Conservation (phyloP, 2,797 vertebrate species). For the Enoplosus armatus region DNA sequence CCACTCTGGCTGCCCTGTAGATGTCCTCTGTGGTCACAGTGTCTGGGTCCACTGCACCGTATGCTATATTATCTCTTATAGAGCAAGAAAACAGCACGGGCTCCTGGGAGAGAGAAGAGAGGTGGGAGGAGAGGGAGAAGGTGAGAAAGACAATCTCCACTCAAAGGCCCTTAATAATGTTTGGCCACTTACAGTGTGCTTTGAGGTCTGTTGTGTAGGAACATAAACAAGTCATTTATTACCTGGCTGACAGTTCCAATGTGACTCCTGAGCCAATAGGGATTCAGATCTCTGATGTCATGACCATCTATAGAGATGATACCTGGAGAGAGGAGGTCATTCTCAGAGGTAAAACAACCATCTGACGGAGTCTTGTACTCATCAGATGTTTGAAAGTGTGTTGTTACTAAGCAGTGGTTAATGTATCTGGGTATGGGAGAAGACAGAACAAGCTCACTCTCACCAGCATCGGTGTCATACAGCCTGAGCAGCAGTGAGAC, state of each 20-base stretch:
- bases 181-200: neutral
- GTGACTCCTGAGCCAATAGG: slow-evolving; percentile 92
- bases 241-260: slow-evolving; percentile 99
- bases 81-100: slow-evolving; percentile 97
- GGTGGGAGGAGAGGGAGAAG: neutral
- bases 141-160: neutral
- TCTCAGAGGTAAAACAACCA: neutral
- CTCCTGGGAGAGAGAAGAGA: slow-evolving; percentile 83
- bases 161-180: neutral
- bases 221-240: slow-evolving; percentile 4
- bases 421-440: neutral
- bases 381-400: neutral
- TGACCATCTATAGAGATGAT: slow-evolving; percentile 89
- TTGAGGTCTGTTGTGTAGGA: neutral
- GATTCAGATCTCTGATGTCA: slow-evolving; percentile 92
- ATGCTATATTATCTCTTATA: slow-evolving; percentile 96
- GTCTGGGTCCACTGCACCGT: slow-evolving; percentile 88
- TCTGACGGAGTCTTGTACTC: neutral
- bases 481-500: slow-evolving; percentile 93
- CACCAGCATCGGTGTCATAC: slow-evolving; percentile 87
- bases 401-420: neutral
- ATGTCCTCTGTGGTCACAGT: slow-evolving; percentile 89
- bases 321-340: slow-evolving; percentile 78
- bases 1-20: slow-evolving; percentile 88
- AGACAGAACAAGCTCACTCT: slow-evolving; percentile 18